phyloP scores from a whole-genome alignment of 2,113 vertebrate species.

The Orcinus orca region DNA sequence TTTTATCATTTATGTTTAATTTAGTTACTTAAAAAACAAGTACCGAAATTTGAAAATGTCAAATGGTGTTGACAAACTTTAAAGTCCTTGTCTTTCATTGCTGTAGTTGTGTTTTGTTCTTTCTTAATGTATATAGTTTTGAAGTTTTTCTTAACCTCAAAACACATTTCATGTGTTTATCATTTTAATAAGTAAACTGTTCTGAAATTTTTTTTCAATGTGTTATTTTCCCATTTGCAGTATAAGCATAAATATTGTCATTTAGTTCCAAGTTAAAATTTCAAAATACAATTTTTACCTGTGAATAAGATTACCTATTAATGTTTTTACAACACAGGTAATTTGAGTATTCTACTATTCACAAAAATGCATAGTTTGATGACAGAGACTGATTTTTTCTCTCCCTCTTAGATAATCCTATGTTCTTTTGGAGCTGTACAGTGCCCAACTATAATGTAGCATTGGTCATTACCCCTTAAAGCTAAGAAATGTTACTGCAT shows the following conservation, averaged over 20 bases:
- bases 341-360: not conserved
- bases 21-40: not conserved
- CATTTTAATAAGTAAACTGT: not conserved
- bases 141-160: not conserved
- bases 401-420: not conserved
- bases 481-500: not conserved
- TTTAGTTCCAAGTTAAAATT: not conserved
- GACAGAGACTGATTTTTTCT: not conserved
- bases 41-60: not conserved
- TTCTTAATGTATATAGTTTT: not conserved
- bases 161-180: not conserved
- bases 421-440: no score
- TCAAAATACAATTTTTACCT: not conserved
- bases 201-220: not conserved
- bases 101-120: not conserved
- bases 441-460: not conserved
- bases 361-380: not conserved
- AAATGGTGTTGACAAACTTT: not conserved
- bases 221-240: not conserved
- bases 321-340: not conserved
- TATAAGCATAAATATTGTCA: not conserved
- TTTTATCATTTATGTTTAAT: not conserved
- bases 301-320: not conserved
- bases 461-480: not conserved
- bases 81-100: not conserved